Evolutionary conservation across 35 echinoderm and acorn worm genomes (phyloP).

Genomic region (Apostichopus californicus): DNA sequence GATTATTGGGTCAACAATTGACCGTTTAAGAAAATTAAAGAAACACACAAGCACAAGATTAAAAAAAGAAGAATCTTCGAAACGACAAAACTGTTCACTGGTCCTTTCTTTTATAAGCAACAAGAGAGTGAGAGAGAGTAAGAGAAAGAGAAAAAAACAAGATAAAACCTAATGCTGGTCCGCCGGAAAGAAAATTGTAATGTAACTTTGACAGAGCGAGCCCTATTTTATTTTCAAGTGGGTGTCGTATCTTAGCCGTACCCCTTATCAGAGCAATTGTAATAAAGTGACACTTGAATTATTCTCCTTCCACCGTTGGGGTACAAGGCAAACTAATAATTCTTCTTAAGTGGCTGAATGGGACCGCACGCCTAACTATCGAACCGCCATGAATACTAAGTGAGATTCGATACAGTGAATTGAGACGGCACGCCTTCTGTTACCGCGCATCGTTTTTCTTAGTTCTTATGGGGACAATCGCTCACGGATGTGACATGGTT

Average conservation of each 20-base stretch:
- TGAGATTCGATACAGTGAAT: constrained; percentile 41
- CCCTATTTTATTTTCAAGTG: constrained; percentile 39
- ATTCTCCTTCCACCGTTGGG: constrained; percentile 17
- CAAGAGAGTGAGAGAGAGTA: neutral
- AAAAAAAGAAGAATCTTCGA: neutral
- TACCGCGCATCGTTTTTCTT: neutral
- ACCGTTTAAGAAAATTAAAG: neutral
- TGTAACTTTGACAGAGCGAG: constrained; percentile 7
- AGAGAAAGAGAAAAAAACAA: neutral
- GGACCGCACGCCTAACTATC: constrained; percentile 52
- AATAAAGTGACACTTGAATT: constrained; percentile 40
- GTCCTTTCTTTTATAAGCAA: neutral
- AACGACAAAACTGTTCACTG: neutral
- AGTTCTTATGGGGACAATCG: constrained; percentile 8
- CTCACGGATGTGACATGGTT: constrained; percentile 46
- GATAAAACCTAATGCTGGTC: neutral
- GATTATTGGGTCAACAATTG: constrained; percentile 24
- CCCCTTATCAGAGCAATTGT: constrained; percentile 43
- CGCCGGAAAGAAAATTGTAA: constrained; percentile 37
- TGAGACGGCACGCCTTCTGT: constrained; percentile 48
- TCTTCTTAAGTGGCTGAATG: constrained; percentile 33
- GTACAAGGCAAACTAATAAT: constrained; percentile 51
- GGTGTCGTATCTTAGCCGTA: constrained; percentile 26
- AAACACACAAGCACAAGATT: neutral
- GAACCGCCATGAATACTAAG: constrained; percentile 54